Percentiles rank a stretch among this genome's conserved stretches.
Conservation (phyloP, 2,888 invertebrate genomes). For the Idaea straminata region DNA sequence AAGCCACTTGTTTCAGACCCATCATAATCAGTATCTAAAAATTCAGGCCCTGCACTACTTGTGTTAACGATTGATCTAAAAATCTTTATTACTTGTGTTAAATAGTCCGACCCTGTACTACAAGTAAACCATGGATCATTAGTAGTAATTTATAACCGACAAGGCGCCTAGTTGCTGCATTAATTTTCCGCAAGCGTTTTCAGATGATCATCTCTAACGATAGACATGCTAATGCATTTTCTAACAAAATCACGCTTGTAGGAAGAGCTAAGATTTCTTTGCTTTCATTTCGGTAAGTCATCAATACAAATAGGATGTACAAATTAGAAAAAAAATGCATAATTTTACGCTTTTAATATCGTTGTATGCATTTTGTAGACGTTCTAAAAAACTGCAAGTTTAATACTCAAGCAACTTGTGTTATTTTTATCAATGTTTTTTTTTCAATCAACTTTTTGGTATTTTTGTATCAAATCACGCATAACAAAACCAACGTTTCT, state of each 20-base stretch:
- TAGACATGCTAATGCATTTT: background rate
- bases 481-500: no score
- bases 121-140: background rate
- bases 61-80: background rate
- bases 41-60: background rate
- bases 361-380: no score
- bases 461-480: no score
- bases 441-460: no score
- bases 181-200: background rate
- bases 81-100: background rate
- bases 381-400: no score
- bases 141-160: slow-evolving; percentile 3
- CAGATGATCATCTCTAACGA: background rate
- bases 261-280: background rate
- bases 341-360: no score
- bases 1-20: background rate
- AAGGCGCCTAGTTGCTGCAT: slow-evolving; percentile 1
- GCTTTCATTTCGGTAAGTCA: no score
- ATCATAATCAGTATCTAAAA: background rate
- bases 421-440: no score
- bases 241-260: background rate
- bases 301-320: no score
- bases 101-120: background rate
- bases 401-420: no score
- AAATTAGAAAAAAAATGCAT: no score